Conservation (phyloP, 2,113 vertebrate species). For the Camelus bactrianus region DNA sequence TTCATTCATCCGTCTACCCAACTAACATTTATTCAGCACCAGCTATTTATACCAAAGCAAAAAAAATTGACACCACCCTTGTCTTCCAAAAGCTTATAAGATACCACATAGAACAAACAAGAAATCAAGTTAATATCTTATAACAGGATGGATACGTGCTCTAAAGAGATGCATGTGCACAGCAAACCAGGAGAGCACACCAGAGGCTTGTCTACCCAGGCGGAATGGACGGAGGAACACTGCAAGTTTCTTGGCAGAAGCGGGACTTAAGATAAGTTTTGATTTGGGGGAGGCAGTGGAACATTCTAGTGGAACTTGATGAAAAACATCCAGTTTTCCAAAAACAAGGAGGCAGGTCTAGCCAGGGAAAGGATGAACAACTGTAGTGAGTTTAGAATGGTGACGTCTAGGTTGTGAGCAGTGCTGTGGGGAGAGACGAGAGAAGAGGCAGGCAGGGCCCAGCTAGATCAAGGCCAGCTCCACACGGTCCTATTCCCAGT, state of each 20-base stretch:
- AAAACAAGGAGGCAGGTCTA: not conserved
- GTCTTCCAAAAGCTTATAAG: not conserved
- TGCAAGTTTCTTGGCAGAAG: not conserved
- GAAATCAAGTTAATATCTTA: not conserved
- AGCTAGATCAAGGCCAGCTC: not conserved
- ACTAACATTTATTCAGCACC: not conserved
- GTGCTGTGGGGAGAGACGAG: not conserved
- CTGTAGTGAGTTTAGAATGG: not conserved
- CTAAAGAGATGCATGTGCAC: not conserved
- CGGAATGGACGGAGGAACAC: not conserved
- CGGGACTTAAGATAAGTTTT: not conserved
- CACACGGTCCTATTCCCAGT: not conserved
- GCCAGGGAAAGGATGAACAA: not conserved
- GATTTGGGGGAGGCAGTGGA: not conserved
- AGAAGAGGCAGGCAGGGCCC: not conserved
- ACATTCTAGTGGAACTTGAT: not conserved
- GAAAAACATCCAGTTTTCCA: not conserved
- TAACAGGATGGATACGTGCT: not conserved
- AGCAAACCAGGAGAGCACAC: not conserved
- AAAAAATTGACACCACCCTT: not conserved
- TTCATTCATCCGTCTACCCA: not conserved
- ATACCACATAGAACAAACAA: not conserved
- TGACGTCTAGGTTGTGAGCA: not conserved
- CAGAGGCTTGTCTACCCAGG: not conserved
- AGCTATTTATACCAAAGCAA: not conserved